These are phyloP conservation scores for Pseudococcus viburni DNA, from an alignment of 2,888 invertebrate species.

Conservation along the genomic window DNA sequence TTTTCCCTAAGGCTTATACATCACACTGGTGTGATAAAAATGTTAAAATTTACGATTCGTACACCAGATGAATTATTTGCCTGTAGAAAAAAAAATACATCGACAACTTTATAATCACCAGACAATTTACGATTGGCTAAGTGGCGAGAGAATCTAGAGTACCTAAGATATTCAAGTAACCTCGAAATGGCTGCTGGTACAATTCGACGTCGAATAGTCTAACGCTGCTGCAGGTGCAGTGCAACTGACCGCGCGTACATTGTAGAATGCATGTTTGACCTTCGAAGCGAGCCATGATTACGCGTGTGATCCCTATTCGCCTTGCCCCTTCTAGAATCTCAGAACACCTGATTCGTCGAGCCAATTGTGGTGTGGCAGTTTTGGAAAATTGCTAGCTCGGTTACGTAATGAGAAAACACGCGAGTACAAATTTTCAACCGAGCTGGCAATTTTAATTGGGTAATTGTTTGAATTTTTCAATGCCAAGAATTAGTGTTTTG, in stretches of 20 bases:
- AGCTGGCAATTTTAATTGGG: background rate
- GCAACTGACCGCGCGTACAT: background rate
- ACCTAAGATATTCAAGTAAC: background rate
- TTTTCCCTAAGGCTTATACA: background rate
- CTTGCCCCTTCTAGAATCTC: background rate
- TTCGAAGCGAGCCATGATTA: background rate
- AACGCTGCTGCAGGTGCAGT: background rate
- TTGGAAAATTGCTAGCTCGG: slow-evolving; percentile 1
- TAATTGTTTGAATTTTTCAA: slow-evolving; percentile 11
- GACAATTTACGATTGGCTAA: background rate
- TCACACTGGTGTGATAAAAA: background rate
- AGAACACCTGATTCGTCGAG: background rate
- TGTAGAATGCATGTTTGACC: background rate
- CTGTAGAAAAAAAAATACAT: background rate
- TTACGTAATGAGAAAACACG: background rate
- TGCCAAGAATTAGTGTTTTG: slow-evolving; percentile 3
- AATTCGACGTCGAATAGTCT: background rate
- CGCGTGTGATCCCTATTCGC: background rate
- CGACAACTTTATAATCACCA: background rate
- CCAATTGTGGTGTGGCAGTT: background rate
- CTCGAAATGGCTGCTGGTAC: background rate
- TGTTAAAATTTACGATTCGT: slow-evolving; percentile 11
- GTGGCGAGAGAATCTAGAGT: slow-evolving; percentile 11
- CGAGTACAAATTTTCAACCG: background rate
- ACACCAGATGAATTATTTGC: slow-evolving; percentile 5